Evolutionary conservation across 2,888 invertebrate genomes (phyloP).

Genomic region (Zeuzera pyrina): DNA sequence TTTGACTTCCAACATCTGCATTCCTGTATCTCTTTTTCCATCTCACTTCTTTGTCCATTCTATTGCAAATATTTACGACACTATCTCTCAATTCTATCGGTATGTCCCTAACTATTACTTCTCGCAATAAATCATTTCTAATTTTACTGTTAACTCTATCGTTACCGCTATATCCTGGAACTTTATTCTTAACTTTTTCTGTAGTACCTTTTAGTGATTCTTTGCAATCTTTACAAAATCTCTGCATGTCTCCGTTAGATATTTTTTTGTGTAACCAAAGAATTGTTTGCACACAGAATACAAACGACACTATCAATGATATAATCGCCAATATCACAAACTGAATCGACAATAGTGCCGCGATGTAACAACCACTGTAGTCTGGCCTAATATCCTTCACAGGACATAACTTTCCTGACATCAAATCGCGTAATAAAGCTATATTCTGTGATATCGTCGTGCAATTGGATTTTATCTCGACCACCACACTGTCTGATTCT

Average conservation of each 20-base stretch:
- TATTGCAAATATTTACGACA: conserved; percentile 36
- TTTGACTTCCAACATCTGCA: conserved; percentile 25
- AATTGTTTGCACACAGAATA: conserved; percentile 25
- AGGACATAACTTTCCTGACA: conserved; percentile 36
- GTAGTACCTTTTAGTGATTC: conserved; percentile 9
- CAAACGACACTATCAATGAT: conserved; percentile 25
- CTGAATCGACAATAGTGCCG: conserved; percentile 35
- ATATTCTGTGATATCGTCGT: conserved; percentile 51
- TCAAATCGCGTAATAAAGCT: conserved; percentile 34
- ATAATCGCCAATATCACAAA: too few species aligned
- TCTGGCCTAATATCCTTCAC: conserved; percentile 23
- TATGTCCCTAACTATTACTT: conserved; percentile 41
- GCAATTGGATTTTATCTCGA: conserved; percentile 37
- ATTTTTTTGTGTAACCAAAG: conserved; percentile 25
- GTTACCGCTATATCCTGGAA: conserved; percentile 3
- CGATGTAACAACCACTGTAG: conserved; percentile 25
- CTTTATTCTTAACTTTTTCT: conserved; percentile 11
- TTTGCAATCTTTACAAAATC: conserved; percentile 8
- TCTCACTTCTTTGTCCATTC: conserved; percentile 31
- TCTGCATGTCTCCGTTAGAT: conserved; percentile 20
- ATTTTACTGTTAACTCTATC: conserved; percentile 24
- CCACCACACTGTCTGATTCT: conserved; percentile 13
- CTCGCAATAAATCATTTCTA: conserved; percentile 35
- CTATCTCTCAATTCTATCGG: conserved; percentile 43
- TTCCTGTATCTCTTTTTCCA: conserved; percentile 36